Percentiles rank a stretch among this genome's conserved stretches.
Conservation (phyloP, 2,888 invertebrate species). For the Lottia gigantea region DNA sequence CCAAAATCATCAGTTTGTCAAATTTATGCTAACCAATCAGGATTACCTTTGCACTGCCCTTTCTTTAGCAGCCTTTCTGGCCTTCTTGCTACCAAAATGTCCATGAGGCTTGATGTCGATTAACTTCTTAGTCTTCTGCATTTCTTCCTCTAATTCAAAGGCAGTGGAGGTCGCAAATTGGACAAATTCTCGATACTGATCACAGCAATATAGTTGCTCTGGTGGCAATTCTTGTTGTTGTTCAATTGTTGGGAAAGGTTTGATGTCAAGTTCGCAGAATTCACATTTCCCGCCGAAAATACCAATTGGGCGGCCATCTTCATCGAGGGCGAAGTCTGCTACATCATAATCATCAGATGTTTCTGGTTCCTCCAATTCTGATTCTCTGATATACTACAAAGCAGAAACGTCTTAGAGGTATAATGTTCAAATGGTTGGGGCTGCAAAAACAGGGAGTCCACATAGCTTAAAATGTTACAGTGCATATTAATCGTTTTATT, state of each 20-base stretch:
- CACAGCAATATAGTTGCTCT: slow-evolving; percentile 65
- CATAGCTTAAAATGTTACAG: no score
- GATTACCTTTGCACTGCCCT: slow-evolving; percentile 60
- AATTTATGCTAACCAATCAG: no score
- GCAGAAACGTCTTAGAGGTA: no score
- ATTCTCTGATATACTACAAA: slow-evolving; percentile 9
- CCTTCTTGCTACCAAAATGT: slow-evolving; percentile 61
- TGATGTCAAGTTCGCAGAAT: slow-evolving; percentile 58
- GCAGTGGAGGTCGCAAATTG: slow-evolving; percentile 55
- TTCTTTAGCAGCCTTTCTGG: slow-evolving; percentile 62
- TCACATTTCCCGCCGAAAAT: slow-evolving; percentile 60
- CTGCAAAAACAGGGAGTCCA: no score
- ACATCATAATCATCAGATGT: not conserved
- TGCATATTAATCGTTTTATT: no score
- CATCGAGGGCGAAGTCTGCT: slow-evolving; percentile 37
- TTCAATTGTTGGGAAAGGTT: slow-evolving; percentile 62
- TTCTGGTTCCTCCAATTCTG: no score
- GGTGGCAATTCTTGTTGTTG: slow-evolving; percentile 56
- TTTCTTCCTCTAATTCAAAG: slow-evolving; percentile 44
- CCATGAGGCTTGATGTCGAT: slow-evolving; percentile 62
- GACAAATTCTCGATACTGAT: slow-evolving; percentile 63
- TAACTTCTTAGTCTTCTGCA: slow-evolving; percentile 39
- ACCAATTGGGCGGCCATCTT: slow-evolving; percentile 39
- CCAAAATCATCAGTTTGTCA: no score
- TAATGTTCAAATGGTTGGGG: no score